These are phyloP conservation scores for Polyodon spathula DNA, from an alignment of 2,113 vertebrate genomes.

Conservation along the genomic window DNA sequence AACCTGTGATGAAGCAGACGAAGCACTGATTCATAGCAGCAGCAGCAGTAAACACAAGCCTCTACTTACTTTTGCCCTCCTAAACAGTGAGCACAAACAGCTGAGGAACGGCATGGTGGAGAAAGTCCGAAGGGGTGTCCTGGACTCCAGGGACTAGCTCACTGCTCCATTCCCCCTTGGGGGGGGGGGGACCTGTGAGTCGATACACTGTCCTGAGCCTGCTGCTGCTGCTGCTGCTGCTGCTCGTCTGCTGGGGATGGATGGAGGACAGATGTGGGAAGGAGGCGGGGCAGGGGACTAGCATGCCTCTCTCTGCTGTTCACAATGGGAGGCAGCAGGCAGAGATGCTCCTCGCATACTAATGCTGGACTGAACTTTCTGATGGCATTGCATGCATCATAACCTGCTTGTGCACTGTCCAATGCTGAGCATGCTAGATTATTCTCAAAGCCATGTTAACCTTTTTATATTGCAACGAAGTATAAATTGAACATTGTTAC, in stretches of 20 bases:
- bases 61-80: conserved; percentile 23
- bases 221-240: conserved; percentile 1
- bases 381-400: no score
- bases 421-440: no score
- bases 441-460: no score
- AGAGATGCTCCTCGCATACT: conserved; percentile 19
- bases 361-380: conserved; percentile 8
- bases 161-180: background rate
- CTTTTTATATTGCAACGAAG: no score
- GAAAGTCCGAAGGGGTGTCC: background rate
- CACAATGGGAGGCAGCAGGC: conserved; percentile 4
- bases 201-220: background rate
- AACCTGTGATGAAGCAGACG: background rate
- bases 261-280: background rate
- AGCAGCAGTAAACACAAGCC: background rate
- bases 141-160: conserved; percentile 6
- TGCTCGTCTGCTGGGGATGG: background rate
- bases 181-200: background rate
- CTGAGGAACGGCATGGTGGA: conserved; percentile 22
- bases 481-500: no score
- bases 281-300: conserved; percentile 5
- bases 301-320: background rate
- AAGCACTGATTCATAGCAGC: background rate
- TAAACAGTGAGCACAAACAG: conserved; percentile 22
- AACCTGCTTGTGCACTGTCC: no score